Evolutionary conservation across 1,140 invertebrate genomes (phyloP).

Genomic region (Drosophila serrata): DNA sequence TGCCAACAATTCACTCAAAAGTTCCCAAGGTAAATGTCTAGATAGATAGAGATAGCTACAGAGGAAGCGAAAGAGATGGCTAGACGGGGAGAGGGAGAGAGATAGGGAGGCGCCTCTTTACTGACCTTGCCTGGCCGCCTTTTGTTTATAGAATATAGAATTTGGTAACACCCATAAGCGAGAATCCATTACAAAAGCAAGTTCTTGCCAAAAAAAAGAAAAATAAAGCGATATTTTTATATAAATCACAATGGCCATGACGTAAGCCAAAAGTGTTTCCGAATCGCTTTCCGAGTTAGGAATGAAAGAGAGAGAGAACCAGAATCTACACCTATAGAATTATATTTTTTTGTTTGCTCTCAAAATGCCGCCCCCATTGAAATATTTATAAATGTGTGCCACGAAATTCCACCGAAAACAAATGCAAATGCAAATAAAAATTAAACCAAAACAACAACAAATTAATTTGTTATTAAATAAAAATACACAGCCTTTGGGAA

Average conservation of each 20-base stretch:
- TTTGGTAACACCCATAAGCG: conserved; percentile 41
- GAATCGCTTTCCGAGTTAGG: conserved; percentile 24
- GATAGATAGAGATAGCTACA: not conserved
- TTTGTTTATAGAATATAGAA: conserved; percentile 56
- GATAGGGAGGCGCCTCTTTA: conserved; percentile 15
- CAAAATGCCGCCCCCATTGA: conserved; percentile 38
- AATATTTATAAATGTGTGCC: conserved; percentile 60
- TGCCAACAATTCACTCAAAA: conserved; percentile 23
- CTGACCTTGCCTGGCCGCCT: conserved; percentile 54
- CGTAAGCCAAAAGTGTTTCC: conserved; percentile 43
- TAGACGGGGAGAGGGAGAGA: not conserved
- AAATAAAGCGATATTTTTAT: conserved; percentile 38
- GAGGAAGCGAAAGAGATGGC: conserved; percentile 13
- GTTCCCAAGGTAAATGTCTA: conserved; percentile 22
- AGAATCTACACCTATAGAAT: conserved; percentile 1
- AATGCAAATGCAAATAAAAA: conserved; percentile 8
- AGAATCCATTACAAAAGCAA: conserved; percentile 62
- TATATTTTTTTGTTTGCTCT: conserved; percentile 14
- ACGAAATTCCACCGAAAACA: conserved; percentile 39
- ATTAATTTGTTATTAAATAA: conserved; percentile 31
- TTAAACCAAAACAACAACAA: conserved; percentile 10
- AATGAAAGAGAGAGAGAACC: conserved; percentile 22
- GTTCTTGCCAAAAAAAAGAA: conserved; percentile 42
- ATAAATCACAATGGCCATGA: conserved; percentile 44
- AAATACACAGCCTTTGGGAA: conserved; percentile 5